Base-by-base conservation (phyloP, 2,797 vertebrate genomes). In the Toxotes lorentzi region DNA sequence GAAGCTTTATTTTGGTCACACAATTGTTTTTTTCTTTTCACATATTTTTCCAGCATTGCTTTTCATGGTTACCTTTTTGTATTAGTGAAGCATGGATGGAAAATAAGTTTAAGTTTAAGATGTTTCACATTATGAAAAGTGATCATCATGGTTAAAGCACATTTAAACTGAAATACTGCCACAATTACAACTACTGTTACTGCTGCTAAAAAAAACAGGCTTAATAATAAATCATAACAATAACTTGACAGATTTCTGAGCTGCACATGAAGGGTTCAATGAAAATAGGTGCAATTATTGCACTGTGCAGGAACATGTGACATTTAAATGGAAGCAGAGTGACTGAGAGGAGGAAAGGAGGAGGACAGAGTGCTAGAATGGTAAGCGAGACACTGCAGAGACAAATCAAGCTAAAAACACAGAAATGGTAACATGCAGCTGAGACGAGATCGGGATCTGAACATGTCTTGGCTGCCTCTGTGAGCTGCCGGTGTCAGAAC, bases 151-250 rank as follows among this genome's bases (percentile, higher is more conserved):
- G 13, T 13, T 12, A 53, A n/a, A 23, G 21, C n/a, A 23, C 19
- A n/a, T n/a, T 9, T 10, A 48, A 17, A 16, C 35, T 40, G 12
- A 51, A 23, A 6, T 27, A 8, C n/a, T 23, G 5, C 60, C 38
- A 11, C 7, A 14, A 16, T 12, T 30, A 17, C n/a, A 70, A 56
- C 60, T 21, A 2, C 4, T 24, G 1, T 41, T 9, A 27, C 17
- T 57, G 45, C 53, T 50, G n/a, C 23, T 72, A 40, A 62, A 59
- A 61, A 83, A 60, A 73, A 34, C 40, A 23, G 21, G 32, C 57
- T 38, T 27, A 7, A 32, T 54, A 58, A 65, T 41, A 58, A 63
- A 24, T 57, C 67, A 24, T 4, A 10, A 7, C 27, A 27, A 57
- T 35, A 54, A 48, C 13, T 27, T 24, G 41, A 51, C 27, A 45